Evolutionary conservation across 2,113 vertebrate species (phyloP).

Genomic region (Ursus arctos): DNA sequence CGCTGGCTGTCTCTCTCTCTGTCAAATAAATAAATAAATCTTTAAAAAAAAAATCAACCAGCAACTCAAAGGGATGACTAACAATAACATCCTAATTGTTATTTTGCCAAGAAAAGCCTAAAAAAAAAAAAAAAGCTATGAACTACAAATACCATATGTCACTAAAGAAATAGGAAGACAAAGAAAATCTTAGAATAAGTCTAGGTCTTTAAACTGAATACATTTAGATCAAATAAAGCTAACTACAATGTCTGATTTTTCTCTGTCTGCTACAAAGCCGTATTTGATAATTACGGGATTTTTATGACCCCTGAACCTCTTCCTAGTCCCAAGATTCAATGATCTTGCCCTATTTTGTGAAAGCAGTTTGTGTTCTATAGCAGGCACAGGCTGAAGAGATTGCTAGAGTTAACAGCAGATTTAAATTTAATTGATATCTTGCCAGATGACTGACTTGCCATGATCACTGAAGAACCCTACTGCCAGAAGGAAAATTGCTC

Average conservation of each 20-base stretch:
- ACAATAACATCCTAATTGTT: background rate
- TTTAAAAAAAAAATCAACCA: background rate
- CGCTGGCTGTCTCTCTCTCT: too few relatives aligned
- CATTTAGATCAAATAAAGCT: conserved; percentile 37
- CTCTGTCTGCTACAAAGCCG: background rate
- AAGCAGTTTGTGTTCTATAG: background rate
- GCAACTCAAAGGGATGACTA: background rate
- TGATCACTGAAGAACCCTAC: background rate
- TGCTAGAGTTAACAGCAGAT: background rate
- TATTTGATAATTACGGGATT: background rate
- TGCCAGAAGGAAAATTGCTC: background rate
- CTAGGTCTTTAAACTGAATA: conserved; percentile 12
- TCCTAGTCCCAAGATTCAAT: background rate
- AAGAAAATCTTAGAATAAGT: background rate
- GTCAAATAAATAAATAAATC: too few relatives aligned
- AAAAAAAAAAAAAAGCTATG: background rate
- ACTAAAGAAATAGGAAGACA: background rate
- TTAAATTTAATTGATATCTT: conserved; percentile 31
- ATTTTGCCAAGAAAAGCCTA: conserved; percentile 35
- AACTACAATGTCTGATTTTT: background rate
- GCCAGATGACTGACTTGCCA: background rate
- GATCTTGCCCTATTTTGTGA: background rate
- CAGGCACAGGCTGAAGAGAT: background rate
- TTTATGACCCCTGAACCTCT: conserved; percentile 6
- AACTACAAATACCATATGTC: background rate